Evolutionary conservation across 2,888 invertebrate genomes (phyloP).

Genomic region (Aspidapion aeneum): DNA sequence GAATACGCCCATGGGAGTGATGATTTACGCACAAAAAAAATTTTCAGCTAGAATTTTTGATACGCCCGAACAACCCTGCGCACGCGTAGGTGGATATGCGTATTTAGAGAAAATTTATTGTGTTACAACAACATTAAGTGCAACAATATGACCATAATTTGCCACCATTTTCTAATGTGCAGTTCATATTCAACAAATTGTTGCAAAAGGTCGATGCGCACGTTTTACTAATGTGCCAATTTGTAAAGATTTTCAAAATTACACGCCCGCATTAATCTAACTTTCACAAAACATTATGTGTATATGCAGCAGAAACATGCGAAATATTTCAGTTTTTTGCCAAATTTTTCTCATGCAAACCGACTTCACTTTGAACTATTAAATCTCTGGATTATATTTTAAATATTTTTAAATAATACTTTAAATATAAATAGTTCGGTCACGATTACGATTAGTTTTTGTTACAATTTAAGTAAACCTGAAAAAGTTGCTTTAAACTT

Average conservation of each 20-base stretch:
- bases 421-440: too few relatives aligned
- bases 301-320: not conserved
- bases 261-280: not conserved
- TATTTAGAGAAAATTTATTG: not conserved
- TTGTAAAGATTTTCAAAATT: not conserved
- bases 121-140: not conserved
- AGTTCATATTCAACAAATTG: not conserved
- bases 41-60: too few relatives aligned
- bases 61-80: too few relatives aligned
- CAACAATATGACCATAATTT: not conserved
- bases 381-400: too few relatives aligned
- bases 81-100: not conserved
- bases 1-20: too few relatives aligned
- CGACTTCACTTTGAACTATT: not conserved
- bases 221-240: not conserved
- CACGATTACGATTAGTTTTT: too few relatives aligned
- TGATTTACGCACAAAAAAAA: too few relatives aligned
- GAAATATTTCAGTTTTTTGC: not conserved
- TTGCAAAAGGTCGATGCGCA: not conserved
- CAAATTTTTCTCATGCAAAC: not conserved
- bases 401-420: too few relatives aligned
- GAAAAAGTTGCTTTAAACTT: too few relatives aligned
- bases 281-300: not conserved
- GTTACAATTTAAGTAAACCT: too few relatives aligned
- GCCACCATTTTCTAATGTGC: not conserved